These are phyloP conservation scores for Drosophila quadrilineata DNA, from an alignment of 1,140 invertebrate genomes.

Conservation along the genomic window DNA sequence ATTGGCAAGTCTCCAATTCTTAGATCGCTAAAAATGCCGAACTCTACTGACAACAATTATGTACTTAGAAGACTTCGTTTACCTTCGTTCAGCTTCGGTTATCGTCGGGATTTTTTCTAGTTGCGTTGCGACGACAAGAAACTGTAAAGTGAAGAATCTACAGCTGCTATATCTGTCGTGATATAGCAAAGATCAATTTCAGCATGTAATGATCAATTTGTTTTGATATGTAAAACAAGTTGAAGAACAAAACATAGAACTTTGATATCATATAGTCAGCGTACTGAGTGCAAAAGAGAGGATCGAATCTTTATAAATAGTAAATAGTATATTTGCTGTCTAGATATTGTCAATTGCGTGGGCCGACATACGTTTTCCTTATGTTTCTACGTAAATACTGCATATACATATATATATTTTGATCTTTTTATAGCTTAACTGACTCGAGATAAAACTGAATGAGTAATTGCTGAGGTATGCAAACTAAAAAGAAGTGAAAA, in stretches of 20 bases:
- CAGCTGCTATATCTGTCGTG: neutral
- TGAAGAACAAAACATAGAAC: neutral
- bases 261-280: too few species aligned
- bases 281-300: neutral
- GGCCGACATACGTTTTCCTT: neutral
- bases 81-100: too few species aligned
- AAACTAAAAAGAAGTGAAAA: neutral
- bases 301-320: neutral
- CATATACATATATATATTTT: neutral
- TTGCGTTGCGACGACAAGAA: too few species aligned
- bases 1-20: constrained; percentile 50
- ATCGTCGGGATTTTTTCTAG: too few species aligned
- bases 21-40: constrained; percentile 21
- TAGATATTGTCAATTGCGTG: constrained; percentile 1
- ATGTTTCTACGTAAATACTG: too few species aligned
- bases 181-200: constrained; percentile 20
- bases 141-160: too few species aligned
- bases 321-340: neutral
- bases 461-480: constrained; percentile 5
- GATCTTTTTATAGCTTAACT: constrained; percentile 3
- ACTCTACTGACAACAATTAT: constrained; percentile 10
- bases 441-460: neutral
- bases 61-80: too few species aligned
- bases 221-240: constrained; percentile 11
- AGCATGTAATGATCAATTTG: constrained; percentile 17